Conservation (phyloP, 2,888 invertebrate species). For the Sepiola atlantica region DNA sequence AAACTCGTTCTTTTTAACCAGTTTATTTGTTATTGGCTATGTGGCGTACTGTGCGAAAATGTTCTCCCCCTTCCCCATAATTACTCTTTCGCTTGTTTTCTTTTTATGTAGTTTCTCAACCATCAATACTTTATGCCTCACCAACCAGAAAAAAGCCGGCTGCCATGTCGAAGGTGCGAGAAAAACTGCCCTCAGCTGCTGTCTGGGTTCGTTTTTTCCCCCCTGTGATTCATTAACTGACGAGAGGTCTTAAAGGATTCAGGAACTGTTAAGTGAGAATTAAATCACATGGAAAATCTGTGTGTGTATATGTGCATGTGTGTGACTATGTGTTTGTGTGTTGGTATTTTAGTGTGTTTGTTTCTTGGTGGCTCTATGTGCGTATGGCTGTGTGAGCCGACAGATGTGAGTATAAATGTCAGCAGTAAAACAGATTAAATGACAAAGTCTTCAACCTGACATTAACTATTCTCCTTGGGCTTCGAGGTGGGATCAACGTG, state of each 20-base stretch:
- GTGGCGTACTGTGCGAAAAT: background rate
- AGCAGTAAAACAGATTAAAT: background rate
- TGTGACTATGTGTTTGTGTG: too few relatives aligned
- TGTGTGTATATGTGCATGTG: background rate
- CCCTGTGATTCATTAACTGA: conserved; percentile 8
- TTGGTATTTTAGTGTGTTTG: too few relatives aligned
- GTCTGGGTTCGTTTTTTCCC: background rate
- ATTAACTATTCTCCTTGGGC: background rate
- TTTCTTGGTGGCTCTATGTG: too few relatives aligned
- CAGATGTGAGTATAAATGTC: background rate
- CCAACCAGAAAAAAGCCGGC: conserved; percentile 32
- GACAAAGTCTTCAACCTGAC: background rate
- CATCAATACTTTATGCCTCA: background rate
- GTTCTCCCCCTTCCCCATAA: background rate
- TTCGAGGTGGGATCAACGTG: too few relatives aligned
- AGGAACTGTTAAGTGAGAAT: background rate
- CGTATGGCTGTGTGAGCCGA: too few relatives aligned
- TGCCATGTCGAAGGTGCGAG: conserved; percentile 22
- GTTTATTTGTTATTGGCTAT: background rate
- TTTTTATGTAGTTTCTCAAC: background rate
- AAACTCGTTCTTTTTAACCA: background rate
- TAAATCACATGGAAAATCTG: background rate
- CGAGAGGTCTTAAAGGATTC: background rate
- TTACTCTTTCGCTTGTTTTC: background rate
- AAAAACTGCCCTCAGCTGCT: conserved; percentile 8